Conservation (phyloP, 2,888 invertebrate genomes). For the Rhamphomyia laevipes region DNA sequence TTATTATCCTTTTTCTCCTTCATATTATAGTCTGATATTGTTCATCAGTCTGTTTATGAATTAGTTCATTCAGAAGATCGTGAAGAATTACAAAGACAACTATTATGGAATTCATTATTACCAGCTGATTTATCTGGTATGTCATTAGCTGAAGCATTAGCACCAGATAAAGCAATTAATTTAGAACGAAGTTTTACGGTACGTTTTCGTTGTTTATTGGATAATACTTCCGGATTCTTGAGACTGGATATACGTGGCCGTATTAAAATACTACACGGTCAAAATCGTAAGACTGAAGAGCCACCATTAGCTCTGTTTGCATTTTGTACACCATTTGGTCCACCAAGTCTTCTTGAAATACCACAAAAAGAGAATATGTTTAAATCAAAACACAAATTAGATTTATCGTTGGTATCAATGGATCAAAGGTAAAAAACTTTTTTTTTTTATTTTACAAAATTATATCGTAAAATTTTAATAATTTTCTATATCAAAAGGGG, state of each 20-base stretch:
- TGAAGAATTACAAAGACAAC: conserved; percentile 89
- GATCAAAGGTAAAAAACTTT: conserved; percentile 65
- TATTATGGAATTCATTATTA: conserved; percentile 90
- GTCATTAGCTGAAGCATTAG: conserved; percentile 76
- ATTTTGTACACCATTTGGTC: conserved; percentile 97
- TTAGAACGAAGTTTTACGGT: conserved; percentile 96
- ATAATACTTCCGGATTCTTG: conserved; percentile 98
- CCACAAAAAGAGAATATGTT: conserved; percentile 99
- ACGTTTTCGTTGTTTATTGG: conserved; percentile 94
- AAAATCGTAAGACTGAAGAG: conserved; percentile 88
- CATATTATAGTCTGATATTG: conserved; percentile 90
- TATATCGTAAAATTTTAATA: conserved; percentile 1
- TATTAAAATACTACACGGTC: conserved; percentile 91
- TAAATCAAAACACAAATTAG: conserved; percentile 98
- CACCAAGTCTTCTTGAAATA: conserved; percentile 90
- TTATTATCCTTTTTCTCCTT: conserved; percentile 13
- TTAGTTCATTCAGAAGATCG: conserved; percentile 98
- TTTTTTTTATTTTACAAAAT: neutral
- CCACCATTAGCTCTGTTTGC: conserved; percentile 93
- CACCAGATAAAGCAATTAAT: conserved; percentile 78
- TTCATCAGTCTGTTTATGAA: conserved; percentile 98
- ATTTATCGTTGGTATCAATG: conserved; percentile 92
- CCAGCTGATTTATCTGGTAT: conserved; percentile 48
- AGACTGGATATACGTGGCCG: conserved; percentile 95
- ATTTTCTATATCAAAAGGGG: conserved; percentile 48